A percentile compares a stretch with the other conserved stretches of the same genome.
phyloP scores from a whole-genome alignment of 2,113 vertebrate genomes.

The Recurvirostra avosetta region DNA sequence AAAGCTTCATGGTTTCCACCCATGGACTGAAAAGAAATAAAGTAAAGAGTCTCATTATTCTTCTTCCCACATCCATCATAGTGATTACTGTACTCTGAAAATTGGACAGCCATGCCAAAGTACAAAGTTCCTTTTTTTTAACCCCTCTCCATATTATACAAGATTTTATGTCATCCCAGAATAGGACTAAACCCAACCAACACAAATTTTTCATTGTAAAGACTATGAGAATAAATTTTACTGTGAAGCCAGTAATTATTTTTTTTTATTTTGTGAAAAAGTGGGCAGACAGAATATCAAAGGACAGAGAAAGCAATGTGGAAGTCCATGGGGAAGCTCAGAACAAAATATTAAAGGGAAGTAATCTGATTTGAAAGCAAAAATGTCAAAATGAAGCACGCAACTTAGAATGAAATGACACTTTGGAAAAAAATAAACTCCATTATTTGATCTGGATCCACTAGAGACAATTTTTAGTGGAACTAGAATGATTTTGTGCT shows the following conservation, averaged over 20 bases:
- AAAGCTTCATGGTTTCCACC: constrained; percentile 28
- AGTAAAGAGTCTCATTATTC: constrained; percentile 13
- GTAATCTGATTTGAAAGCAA: neutral
- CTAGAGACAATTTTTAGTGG: neutral
- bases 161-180: neutral
- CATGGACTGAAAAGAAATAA: constrained; percentile 13
- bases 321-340: neutral
- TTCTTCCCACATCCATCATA: constrained; percentile 1
- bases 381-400: neutral
- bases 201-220: neutral
- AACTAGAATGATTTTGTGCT: neutral
- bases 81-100: constrained; percentile 6
- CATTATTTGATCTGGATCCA: neutral
- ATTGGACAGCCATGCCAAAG: neutral
- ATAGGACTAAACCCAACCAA: neutral
- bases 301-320: neutral
- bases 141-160: neutral
- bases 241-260: neutral
- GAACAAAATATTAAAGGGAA: neutral
- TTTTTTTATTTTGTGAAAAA: neutral
- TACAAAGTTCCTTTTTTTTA: neutral
- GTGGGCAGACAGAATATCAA: neutral
- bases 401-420: neutral
- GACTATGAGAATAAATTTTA: neutral
- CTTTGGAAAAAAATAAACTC: neutral